Evolutionary conservation across 2,113 vertebrate genomes (phyloP).

Genomic region (Gobius niger): DNA sequence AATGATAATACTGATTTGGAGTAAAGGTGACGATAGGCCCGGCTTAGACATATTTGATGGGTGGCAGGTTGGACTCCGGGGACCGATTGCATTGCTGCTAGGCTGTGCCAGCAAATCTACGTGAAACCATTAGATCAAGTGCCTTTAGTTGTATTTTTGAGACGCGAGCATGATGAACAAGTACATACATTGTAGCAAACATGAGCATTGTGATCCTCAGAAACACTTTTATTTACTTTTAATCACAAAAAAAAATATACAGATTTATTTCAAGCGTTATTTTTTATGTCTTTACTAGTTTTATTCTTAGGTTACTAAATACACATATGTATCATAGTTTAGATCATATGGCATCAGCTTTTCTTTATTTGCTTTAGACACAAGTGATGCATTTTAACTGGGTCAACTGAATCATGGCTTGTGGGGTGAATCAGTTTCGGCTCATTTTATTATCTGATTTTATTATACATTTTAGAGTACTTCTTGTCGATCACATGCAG

Average conservation of each 20-base stretch:
- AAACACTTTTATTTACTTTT: constrained; percentile 74
- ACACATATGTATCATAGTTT: constrained; percentile 56
- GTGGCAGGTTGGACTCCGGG: constrained; percentile 32
- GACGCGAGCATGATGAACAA: constrained; percentile 56
- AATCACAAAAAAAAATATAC: constrained; percentile 77
- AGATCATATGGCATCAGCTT: constrained; percentile 62
- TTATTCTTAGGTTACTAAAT: constrained; percentile 64
- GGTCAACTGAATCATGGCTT: constrained; percentile 52
- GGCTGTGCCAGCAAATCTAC: constrained; percentile 81
- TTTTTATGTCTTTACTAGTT: constrained; percentile 70
- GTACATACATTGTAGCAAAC: constrained; percentile 39
- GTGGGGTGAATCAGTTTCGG: constrained; percentile 27
- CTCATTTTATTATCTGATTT: constrained; percentile 38
- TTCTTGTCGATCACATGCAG: constrained; percentile 60
- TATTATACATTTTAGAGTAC: constrained; percentile 49
- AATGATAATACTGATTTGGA: constrained; percentile 79
- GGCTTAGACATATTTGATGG: constrained; percentile 44
- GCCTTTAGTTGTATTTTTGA: constrained; percentile 73
- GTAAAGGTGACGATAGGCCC: constrained; percentile 62
- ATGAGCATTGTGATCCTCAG: constrained; percentile 42
- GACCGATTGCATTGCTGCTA: constrained; percentile 72
- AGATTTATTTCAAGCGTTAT: constrained; percentile 78
- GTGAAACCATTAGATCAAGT: constrained; percentile 77
- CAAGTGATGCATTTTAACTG: constrained; percentile 45
- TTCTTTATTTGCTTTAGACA: constrained; percentile 46